Base-by-base conservation (phyloP, 2,797 vertebrate genomes). In the Pachyuromys duprasi region DNA sequence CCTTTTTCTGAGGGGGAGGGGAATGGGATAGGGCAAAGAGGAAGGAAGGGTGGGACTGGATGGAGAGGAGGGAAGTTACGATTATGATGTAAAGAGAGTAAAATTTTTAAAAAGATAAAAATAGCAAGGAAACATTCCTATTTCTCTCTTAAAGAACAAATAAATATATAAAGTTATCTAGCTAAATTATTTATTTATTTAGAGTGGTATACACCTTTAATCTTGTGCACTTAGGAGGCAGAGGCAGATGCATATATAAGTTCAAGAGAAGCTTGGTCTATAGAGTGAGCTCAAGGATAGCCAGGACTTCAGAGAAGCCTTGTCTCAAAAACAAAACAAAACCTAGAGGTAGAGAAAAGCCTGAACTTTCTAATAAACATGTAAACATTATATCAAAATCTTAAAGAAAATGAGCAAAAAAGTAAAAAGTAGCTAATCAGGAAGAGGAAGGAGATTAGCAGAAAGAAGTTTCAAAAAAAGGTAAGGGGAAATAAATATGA, bases 351-450 rank as follows among this genome's bases (percentile, higher is more conserved):
- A 82, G 0, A 90, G 49, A 45, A 67, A 75, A 90, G 17, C 24
- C 62, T 90, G 94, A 93, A 89, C 33, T 89, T 81, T 87, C 57
- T 57, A 87, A 45, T 42, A 55, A 60, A 33, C 33, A 69, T 15
- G 36, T 67, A 87, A 92, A 87, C 92, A 63, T 63, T 80, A 15
- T 60, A 84, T 18, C 28, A 92, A 49, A 93, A 87, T 60, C 39
- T 42, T 86, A 15, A 75, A 93, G 6, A 76, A 62, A 76, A 53
- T 81, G 57, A 62, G 57, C 22, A 81, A 81, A 55, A 31, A 69
- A 28, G 63, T 69, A 69, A 11, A 63, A 82, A 62, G 45, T 2
- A 12, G 63, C 31, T 69, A n/a, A 53, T 42, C 6, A 11, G 26
- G 62, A 84, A 63, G 57, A 81, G 55, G 12, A 81, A 62, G 36